Conservation (phyloP, 2,113 vertebrate genomes). For the Rhombomys opimus region DNA sequence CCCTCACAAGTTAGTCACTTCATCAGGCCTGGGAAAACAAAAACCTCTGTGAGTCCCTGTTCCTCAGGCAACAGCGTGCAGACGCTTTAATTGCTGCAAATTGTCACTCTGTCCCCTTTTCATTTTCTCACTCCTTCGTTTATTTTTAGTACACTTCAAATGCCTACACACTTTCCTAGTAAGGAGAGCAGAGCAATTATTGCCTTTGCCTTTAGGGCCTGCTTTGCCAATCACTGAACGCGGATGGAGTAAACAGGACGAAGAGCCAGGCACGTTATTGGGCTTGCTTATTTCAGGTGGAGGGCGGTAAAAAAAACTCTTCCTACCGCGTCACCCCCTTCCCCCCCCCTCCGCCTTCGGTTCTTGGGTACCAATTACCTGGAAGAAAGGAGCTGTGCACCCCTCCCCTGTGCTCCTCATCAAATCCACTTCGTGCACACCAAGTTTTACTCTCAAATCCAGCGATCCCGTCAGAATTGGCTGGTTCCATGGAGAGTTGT, state of each 20-base stretch:
- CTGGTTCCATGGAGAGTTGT: constrained; percentile 64
- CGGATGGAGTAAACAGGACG: constrained; percentile 83
- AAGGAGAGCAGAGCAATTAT: constrained; percentile 85
- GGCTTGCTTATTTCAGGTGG: constrained; percentile 84
- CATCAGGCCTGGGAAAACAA: constrained; percentile 75
- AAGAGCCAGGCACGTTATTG: constrained; percentile 77
- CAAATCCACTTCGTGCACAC: not conserved
- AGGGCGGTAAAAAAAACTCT: constrained; percentile 79
- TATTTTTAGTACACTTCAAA: constrained; percentile 87
- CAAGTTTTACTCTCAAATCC: constrained; percentile 69
- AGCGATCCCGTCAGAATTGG: constrained; percentile 66
- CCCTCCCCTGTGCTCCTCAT: constrained; percentile 1
- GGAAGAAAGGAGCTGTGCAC: constrained; percentile 67
- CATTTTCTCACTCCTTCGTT: constrained; percentile 83
- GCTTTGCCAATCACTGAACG: constrained; percentile 83
- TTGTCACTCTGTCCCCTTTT: constrained; percentile 82
- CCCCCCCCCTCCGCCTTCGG: constrained; percentile 8
- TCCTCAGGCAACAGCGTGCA: constrained; percentile 71
- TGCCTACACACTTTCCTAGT: constrained; percentile 85
- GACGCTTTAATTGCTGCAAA: constrained; percentile 86
- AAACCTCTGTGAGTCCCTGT: constrained; percentile 72
- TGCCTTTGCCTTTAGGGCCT: constrained; percentile 86
- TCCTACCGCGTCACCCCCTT: constrained; percentile 55
- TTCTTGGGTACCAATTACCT: constrained; percentile 79
- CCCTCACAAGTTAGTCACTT: constrained; percentile 71